These are phyloP conservation scores for Bellardia bayeri DNA, from an alignment of 2,888 invertebrate genomes.

Conservation along the genomic window DNA sequence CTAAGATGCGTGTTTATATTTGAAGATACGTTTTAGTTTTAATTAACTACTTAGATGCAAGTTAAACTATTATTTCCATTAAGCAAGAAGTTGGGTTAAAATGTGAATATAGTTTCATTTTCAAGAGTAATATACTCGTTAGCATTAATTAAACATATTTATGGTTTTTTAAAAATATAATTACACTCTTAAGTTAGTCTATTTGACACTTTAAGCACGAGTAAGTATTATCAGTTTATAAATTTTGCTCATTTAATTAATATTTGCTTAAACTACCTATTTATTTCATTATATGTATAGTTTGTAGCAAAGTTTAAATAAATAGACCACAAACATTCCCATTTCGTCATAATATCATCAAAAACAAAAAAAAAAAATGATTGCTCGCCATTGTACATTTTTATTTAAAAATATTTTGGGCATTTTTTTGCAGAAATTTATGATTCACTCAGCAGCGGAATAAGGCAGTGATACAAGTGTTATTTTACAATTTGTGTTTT, in stretches of 20 bases:
- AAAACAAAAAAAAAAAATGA: not conserved
- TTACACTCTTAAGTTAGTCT: no score
- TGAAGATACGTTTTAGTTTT: not conserved
- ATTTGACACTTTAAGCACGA: no score
- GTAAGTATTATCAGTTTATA: no score
- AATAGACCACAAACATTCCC: not conserved
- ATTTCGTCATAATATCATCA: slow-evolving; percentile 45
- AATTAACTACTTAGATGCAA: not conserved
- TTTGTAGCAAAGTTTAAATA: not conserved
- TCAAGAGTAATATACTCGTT: no score
- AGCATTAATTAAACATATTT: no score
- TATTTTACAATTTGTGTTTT: slow-evolving; percentile 23
- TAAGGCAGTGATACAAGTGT: slow-evolving; percentile 57
- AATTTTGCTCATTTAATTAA: no score
- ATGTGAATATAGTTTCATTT: no score
- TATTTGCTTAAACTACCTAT: not conserved
- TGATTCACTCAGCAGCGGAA: slow-evolving; percentile 65
- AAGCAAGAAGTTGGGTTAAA: no score
- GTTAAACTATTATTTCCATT: not conserved
- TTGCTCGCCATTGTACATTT: slow-evolving; percentile 20
- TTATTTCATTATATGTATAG: not conserved
- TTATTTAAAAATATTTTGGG: slow-evolving; percentile 28
- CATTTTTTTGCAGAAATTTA: slow-evolving; percentile 67
- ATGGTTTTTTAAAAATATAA: no score
- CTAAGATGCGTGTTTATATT: not conserved